Evolutionary conservation across 2,888 invertebrate species (phyloP), one percentile per base, ranked within the genome.

Genomic region (Agrotis ipsilon): DNA sequence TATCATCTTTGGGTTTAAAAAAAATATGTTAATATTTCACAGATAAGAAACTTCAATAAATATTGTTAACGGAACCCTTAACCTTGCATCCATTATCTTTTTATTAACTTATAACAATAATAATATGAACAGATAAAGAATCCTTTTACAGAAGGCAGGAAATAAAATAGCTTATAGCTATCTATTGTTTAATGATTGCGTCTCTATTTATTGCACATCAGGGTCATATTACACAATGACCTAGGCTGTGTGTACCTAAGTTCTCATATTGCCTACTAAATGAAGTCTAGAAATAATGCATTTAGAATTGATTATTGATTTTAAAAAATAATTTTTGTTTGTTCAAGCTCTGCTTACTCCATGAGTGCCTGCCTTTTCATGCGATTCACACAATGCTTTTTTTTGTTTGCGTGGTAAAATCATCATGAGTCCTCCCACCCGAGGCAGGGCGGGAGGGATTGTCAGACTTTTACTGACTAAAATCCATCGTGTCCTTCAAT

Each of bases 131-230:
- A 11, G 13, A 3, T 54, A 14, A 58, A 21, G 21, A 18, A 46
- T 57, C 11, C 21, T 21, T 70, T 14, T 60, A 18, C 4, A 57
- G 59, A 13, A 18, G 9, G 24, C 59, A 71, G 73, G 39, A 78
- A 78, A 49, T 78, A 9, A 43, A 59, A 70, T 39, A 69, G 48
- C 11, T 32, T 54, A 70, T 39, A 69, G 48, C 11, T 32, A 19
- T n/a, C 27, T 27, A 59, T 45, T 78, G 52, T 54, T 45, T 27
- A 46, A 52, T 52, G n/a, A 21, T 46, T 43, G 7, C 19, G 32
- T 4, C 11, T 55, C 3, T 48, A 18, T 48, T 61, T 1, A 71
- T 48, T 59, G 19, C 45, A 14, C 48, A 60, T 6, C 14, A 49
- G 21, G 27, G 14, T 19, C 45, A 21, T 48, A 55, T 32, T 27